A percentile compares a stretch with the other conserved stretches of the same genome.
phyloP scores from a whole-genome alignment of 2,888 invertebrate genomes.

The Himalopsyche japonica region DNA sequence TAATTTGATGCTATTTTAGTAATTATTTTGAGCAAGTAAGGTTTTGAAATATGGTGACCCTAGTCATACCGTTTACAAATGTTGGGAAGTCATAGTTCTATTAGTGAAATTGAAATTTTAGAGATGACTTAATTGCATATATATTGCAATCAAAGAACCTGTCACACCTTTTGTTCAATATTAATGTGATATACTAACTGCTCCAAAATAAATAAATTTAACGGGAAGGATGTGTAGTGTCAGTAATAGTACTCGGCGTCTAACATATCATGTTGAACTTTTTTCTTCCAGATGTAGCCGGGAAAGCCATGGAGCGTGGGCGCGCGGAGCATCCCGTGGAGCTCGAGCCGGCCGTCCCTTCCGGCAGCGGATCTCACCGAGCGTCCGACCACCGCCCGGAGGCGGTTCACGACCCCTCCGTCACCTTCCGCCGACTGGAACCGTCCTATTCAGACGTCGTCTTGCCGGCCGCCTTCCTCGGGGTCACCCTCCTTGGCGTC shows the following conservation, averaged over 20 bases:
- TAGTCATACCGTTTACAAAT: too few relatives aligned
- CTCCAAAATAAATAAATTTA: too few relatives aligned
- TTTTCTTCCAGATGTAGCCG: slow-evolving; percentile 34
- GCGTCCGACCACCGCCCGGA: slow-evolving; percentile 6
- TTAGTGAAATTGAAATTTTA: too few relatives aligned
- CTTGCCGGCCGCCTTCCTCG: slow-evolving; percentile 40
- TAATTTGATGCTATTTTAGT: too few relatives aligned
- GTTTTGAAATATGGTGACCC: too few relatives aligned
- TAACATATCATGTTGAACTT: neutral
- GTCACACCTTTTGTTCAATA: too few relatives aligned
- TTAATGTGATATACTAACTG: too few relatives aligned
- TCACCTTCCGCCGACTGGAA: slow-evolving; percentile 23
- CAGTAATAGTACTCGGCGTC: neutral
- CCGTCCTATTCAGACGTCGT: slow-evolving; percentile 26
- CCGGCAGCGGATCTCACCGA: slow-evolving; percentile 6
- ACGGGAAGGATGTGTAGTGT: neutral
- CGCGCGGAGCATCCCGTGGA: slow-evolving; percentile 21
- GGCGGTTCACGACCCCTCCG: slow-evolving; percentile 4
- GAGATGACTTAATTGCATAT: too few relatives aligned
- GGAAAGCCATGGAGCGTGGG: slow-evolving; percentile 33
- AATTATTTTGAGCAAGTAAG: too few relatives aligned
- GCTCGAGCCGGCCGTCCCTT: slow-evolving; percentile 10
- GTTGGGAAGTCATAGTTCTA: too few relatives aligned
- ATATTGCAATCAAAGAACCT: too few relatives aligned
- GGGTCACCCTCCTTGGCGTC: slow-evolving; percentile 36